phyloP scores from a whole-genome alignment of 1,140 invertebrate species.

The Neodiprion fabricii region DNA sequence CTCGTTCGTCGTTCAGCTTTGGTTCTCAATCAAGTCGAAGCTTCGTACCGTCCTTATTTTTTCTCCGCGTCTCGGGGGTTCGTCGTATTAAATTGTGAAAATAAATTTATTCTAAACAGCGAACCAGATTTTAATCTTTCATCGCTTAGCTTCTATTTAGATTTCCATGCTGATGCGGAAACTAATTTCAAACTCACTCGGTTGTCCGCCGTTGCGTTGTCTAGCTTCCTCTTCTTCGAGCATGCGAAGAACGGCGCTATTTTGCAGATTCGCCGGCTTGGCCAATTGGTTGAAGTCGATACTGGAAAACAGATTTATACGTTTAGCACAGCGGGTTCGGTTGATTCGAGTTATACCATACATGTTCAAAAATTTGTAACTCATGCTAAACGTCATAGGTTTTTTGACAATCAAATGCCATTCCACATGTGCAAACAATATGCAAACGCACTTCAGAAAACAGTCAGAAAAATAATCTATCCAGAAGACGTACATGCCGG shows the following conservation, averaged over 20 bases:
- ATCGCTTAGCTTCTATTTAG: too few relatives aligned
- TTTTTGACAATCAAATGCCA: too few relatives aligned
- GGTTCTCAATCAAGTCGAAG: not conserved
- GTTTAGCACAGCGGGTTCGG: not conserved
- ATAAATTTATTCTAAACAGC: too few relatives aligned
- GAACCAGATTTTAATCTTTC: too few relatives aligned
- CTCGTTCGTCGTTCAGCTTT: not conserved
- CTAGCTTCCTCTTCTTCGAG: conserved; percentile 79
- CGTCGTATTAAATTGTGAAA: not conserved
- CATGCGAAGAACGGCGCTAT: conserved; percentile 81
- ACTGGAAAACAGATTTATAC: conserved; percentile 60
- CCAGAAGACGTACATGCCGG: too few relatives aligned
- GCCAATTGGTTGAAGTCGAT: conserved; percentile 76
- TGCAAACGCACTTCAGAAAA: too few relatives aligned
- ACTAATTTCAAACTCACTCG: conserved; percentile 62
- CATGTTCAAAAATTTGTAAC: too few relatives aligned
- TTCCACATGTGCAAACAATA: too few relatives aligned
- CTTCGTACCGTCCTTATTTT: not conserved
- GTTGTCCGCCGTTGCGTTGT: conserved; percentile 64
- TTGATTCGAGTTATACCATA: not conserved
- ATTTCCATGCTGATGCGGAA: too few relatives aligned
- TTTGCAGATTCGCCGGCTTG: conserved; percentile 79
- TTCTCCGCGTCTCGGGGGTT: not conserved
- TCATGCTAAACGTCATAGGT: too few relatives aligned
- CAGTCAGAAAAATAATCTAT: too few relatives aligned